phyloP scores from a whole-genome alignment of 2,797 vertebrate species.

The Graptemys geographica region DNA sequence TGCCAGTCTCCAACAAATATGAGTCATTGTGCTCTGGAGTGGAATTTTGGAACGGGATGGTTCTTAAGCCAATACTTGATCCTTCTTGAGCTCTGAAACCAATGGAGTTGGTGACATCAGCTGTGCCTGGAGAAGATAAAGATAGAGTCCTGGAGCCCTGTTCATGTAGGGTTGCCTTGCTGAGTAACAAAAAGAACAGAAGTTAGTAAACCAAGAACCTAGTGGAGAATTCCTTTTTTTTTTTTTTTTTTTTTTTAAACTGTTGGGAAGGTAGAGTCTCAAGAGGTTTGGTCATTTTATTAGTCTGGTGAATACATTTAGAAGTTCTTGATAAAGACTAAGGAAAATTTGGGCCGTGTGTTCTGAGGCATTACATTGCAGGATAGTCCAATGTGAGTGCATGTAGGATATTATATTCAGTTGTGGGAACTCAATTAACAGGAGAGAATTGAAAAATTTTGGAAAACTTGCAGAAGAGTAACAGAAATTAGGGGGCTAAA shows the following conservation, averaged over 20 bases:
- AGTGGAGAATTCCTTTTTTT: not conserved
- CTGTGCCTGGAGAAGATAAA: not conserved
- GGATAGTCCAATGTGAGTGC: not conserved
- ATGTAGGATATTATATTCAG: not conserved
- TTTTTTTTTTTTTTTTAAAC: not conserved
- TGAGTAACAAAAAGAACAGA: not conserved
- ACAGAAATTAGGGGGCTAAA: not conserved
- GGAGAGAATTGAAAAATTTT: not conserved
- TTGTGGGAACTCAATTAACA: not conserved
- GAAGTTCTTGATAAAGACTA: not conserved
- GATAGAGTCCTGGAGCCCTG: not conserved
- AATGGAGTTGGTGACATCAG: not conserved
- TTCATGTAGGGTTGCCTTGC: not conserved
- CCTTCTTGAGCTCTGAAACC: not conserved
- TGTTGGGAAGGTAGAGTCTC: not conserved
- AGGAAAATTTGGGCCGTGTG: not conserved
- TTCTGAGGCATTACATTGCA: not conserved
- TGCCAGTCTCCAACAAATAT: not conserved
- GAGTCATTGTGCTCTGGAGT: not conserved
- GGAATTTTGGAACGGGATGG: fast-evolving
- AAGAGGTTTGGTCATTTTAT: not conserved
- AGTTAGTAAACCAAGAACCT: not conserved
- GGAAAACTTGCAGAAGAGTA: not conserved
- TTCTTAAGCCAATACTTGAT: not conserved
- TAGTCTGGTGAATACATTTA: not conserved